These are phyloP conservation scores for Ectemnius lituratus DNA, from an alignment of 2,888 invertebrate species.

Conservation along the genomic window DNA sequence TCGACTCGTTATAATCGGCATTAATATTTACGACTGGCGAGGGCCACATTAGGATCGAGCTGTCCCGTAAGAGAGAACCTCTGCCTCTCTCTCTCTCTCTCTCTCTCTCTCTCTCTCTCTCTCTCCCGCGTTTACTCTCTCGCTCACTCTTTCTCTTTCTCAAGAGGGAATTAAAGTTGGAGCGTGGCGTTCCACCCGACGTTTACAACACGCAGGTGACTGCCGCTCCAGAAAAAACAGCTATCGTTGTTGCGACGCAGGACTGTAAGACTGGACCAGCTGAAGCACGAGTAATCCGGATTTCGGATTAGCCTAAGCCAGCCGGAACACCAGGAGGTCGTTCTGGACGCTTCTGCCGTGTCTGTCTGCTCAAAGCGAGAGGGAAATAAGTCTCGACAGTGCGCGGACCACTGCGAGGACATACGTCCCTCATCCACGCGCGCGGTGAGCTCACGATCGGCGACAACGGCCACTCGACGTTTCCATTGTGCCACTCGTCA, in stretches of 20 bases:
- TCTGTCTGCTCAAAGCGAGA: constrained; percentile 44
- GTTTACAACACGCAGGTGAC: constrained; percentile 18
- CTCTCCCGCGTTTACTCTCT: constrained; percentile 13
- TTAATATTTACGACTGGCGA: constrained; percentile 45
- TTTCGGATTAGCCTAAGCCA: constrained; percentile 75
- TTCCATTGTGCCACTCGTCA: constrained; percentile 55
- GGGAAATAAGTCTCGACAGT: constrained; percentile 53
- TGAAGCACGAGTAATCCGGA: constrained; percentile 75
- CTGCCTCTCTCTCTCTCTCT: constrained; percentile 13
- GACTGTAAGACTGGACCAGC: constrained; percentile 67
- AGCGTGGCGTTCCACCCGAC: constrained; percentile 9
- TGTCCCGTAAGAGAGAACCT: constrained; percentile 9
- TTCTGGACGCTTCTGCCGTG: constrained; percentile 50
- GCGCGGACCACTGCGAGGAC: constrained; percentile 49
- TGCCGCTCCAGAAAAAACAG: constrained; percentile 53
- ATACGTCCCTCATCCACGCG: constrained; percentile 44
- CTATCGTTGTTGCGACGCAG: constrained; percentile 54
- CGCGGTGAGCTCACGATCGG: constrained; percentile 34
- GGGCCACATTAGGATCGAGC: constrained; percentile 15
- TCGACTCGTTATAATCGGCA: constrained; percentile 29
- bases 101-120: constrained; percentile 14
- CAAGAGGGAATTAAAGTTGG: constrained; percentile 7
- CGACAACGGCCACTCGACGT: constrained; percentile 58
- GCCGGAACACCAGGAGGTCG: constrained; percentile 66
- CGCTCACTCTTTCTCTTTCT: neutral